Base-by-base conservation (phyloP, 2,888 invertebrate species). In the Ypsolopha scabrella region DNA sequence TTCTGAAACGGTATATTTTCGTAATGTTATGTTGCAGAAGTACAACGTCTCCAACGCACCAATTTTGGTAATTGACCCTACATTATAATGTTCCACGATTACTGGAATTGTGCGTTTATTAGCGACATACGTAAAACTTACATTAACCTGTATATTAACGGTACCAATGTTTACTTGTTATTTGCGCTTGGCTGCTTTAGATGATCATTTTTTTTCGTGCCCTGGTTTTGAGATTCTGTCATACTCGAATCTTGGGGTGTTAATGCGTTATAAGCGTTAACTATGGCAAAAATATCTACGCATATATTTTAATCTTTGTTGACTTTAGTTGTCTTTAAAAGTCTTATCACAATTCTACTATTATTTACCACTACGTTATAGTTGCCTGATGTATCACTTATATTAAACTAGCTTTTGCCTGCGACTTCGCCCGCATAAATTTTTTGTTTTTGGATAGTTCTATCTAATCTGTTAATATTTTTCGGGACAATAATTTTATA, bases 101-200 rank as follows among this genome's bases (percentile, higher is more conserved):
- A 47, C 63, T 64, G 64, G 61, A 65, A 63, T 67, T 66, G 62
- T 61, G 60, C 63, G 62, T 62, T 64, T 66, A 63, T 70, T 70
- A 70, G 64, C 68, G 65, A 67, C 65, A 67, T 63, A 67, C 67
- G 4, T 24, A 24, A 24, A 4, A 24, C 2, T 24, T 24, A 24
- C 24, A 24, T 24, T 24, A 24, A 24, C 24, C 24, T 24, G 24
- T 24, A 70, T 73, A 63, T 57, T 78, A 82, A 83, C 83, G 75
- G 82, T 82, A 74, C 51, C 54, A 64, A 55, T 64, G 54, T 62
- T 59, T 59, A 57, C 24, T 24, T 24, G 24, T 24, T 62, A 69
- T 81, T 79, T 72, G 71, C 80, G 78, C 79, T 74, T 71, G 68
- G 80, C 66, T 78, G 75, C 58, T 62, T 78, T 70, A 63, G 64